These are phyloP conservation scores for Pollenia amentaria DNA, from an alignment of 2,888 invertebrate genomes.

Conservation along the genomic window DNA sequence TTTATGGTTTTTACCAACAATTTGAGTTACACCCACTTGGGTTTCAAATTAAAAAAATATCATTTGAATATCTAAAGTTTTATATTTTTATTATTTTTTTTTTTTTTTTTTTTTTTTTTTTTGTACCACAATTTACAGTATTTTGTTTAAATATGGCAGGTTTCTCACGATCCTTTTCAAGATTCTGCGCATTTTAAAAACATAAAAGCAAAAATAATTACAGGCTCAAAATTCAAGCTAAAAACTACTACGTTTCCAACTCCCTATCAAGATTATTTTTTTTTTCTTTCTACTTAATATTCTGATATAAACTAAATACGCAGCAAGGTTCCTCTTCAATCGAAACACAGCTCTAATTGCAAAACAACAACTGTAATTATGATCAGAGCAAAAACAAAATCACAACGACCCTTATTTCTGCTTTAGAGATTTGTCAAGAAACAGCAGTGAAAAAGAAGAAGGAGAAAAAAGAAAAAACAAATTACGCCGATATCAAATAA, in stretches of 20 bases:
- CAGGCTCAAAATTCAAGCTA: conserved; percentile 63
- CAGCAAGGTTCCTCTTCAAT: conserved; percentile 59
- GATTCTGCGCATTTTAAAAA: conserved; percentile 29
- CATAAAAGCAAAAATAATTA: conserved; percentile 64
- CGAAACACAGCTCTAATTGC: conserved; percentile 71
- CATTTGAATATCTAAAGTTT: background rate
- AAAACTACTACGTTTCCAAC: conserved; percentile 53
- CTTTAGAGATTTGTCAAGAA: conserved; percentile 28
- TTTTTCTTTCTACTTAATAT: background rate
- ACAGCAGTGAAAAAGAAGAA: conserved; percentile 18
- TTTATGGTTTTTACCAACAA: conserved; percentile 21
- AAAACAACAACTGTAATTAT: conserved; percentile 64
- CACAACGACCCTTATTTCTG: conserved; percentile 68
- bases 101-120: conserved; percentile 31
- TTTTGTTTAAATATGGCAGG: conserved; percentile 62
- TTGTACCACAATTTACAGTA: conserved; percentile 51
- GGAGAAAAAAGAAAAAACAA: conserved; percentile 15
- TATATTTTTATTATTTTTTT: conserved; percentile 34
- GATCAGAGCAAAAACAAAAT: conserved; percentile 59
- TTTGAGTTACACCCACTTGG: conserved; percentile 61
- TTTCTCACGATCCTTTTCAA: conserved; percentile 71
- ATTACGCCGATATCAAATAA: conserved; percentile 63
- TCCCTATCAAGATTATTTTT: conserved; percentile 68
- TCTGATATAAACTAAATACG: conserved; percentile 58
- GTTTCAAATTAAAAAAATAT: conserved; percentile 49